Percentiles rank a stretch among this genome's conserved stretches.
Conservation (phyloP, 2,888 invertebrate genomes). For the Didymodactylos carnosus region DNA sequence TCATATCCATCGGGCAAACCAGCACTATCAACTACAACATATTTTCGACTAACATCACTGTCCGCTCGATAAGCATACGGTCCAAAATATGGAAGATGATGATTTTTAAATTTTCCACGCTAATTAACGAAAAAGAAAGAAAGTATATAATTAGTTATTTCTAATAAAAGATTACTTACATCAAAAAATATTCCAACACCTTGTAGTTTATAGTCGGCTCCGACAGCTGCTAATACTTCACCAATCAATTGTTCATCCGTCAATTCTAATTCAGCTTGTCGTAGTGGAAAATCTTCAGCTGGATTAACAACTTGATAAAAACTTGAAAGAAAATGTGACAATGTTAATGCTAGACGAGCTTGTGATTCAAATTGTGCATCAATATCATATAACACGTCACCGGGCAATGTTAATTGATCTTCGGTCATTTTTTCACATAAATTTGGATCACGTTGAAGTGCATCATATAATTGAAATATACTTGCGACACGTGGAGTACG, state of each 20-base stretch:
- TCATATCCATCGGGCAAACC: slow-evolving; percentile 12
- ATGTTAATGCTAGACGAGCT: slow-evolving; percentile 79
- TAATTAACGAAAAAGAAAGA: no score
- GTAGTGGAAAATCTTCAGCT: slow-evolving; percentile 25
- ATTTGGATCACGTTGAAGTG: slow-evolving; percentile 1
- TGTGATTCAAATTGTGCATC: slow-evolving; percentile 61
- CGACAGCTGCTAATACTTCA: slow-evolving; percentile 67
- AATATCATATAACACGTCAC: slow-evolving; percentile 66
- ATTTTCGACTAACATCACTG: slow-evolving; percentile 10
- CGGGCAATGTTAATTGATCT: slow-evolving; percentile 42
- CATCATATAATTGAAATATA: slow-evolving; percentile 1
- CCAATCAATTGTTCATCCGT: slow-evolving; percentile 90
- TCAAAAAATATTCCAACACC: slow-evolving; percentile 76
- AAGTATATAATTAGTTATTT: no score
- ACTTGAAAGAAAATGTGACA: slow-evolving; percentile 83
- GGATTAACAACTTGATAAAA: slow-evolving; percentile 51
- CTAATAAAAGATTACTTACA: slow-evolving; percentile 67
- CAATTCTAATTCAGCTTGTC: slow-evolving; percentile 55
- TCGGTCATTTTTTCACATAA: slow-evolving; percentile 4
- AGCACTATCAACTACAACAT: slow-evolving; percentile 12
- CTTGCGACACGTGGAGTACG: not conserved
- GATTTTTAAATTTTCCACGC: not conserved
- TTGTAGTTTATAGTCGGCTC: slow-evolving; percentile 77
- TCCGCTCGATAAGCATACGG: slow-evolving; percentile 20
- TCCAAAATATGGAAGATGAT: slow-evolving; percentile 19